phyloP scores from a whole-genome alignment of 1,140 invertebrate species.

The Cepaea nemoralis region DNA sequence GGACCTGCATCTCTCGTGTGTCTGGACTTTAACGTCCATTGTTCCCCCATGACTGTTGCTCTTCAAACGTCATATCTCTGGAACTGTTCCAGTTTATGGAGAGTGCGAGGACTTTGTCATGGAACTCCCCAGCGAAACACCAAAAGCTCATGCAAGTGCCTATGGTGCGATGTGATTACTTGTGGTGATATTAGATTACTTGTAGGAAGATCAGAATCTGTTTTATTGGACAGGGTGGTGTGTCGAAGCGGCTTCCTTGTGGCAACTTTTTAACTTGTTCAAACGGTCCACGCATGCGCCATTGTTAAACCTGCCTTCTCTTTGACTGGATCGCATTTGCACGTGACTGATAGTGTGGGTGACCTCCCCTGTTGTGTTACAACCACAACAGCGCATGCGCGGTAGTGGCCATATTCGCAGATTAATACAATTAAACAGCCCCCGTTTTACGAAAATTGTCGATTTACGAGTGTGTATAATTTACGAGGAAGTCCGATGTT shows the following conservation, averaged over 20 bases:
- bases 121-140: not conserved
- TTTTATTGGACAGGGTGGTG: not conserved
- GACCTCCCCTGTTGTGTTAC: not conserved
- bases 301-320: not conserved
- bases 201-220: not conserved
- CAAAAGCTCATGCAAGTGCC: not conserved
- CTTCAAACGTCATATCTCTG: not conserved
- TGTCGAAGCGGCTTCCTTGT: not conserved
- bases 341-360: not conserved
- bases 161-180: not conserved
- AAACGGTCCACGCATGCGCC: constrained; percentile 16
- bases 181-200: not conserved
- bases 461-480: not conserved
- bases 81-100: not conserved
- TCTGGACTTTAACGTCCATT: not conserved
- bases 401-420: not conserved
- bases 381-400: not conserved
- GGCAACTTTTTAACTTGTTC: not conserved
- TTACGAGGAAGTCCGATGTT: no score
- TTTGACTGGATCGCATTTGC: constrained; percentile 7
- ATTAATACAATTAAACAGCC: not conserved
- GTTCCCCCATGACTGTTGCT: not conserved
- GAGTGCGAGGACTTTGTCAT: not conserved
- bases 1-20: not conserved
- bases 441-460: not conserved